Evolutionary conservation across 2,797 vertebrate genomes (phyloP), one percentile per base, ranked within the genome.

Genomic region (Clarias laeviceps): DNA sequence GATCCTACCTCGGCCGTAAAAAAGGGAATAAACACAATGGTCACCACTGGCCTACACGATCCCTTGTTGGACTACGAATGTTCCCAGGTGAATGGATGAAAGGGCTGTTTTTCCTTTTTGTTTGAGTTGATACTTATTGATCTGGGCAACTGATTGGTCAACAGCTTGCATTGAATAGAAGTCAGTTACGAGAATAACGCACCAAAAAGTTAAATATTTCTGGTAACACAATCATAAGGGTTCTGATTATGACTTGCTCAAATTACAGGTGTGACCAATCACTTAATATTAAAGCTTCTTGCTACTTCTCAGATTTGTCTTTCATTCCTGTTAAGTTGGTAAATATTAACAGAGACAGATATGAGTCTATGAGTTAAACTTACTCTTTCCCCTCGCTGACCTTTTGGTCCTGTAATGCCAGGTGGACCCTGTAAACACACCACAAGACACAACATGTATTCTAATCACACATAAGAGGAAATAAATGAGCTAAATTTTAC

Each of bases 331-430:
- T 37, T 32, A 62, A 45, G 62, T 8, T 72, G 22, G 12, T 66
- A 34, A 69, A 14, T 69, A 69, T 3, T 3, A 37, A 37, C 6
- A 4, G 24, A 12, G 69, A 72, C 69, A 72, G 69, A 45, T 14
- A 45, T n/a, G 20, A 70, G 34, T 12, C 20, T 50, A 8, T 27
- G 20, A 77, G 20, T 5, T 54, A 56, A 64, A 94, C 97, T 94
- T 89, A 97, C 97, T 90, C 96, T 95, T 82, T 97, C 96, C 89
- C 97, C 97, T 93, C 97, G 96, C 27, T 96, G 96, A 45, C 97
- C 97, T 1, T 91, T 94, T 37, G 92, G 89, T 89, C 97, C 97
- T 11, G 96, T 89, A 61, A 90, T 87, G 37, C 97, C 97, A 4
- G 92, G 93, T 74, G 86, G 90, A 14, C 97, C 97, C 97, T 97